Conservation (phyloP, 2,888 invertebrate genomes). For the Unio delphinus region DNA sequence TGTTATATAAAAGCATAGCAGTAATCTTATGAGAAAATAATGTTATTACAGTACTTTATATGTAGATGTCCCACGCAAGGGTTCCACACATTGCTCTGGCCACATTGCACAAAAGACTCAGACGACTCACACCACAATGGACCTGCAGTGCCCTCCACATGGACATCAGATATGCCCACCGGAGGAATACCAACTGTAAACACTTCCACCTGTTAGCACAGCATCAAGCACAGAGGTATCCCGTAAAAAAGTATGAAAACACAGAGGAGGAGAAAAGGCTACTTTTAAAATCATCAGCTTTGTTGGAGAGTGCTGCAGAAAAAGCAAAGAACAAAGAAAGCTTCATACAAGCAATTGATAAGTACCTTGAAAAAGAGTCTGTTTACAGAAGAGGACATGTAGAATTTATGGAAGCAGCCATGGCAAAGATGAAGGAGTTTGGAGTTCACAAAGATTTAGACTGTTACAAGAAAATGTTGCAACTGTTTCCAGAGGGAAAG, state of each 20-base stretch:
- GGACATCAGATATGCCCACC: too few species aligned
- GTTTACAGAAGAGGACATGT: slow-evolving; percentile 87
- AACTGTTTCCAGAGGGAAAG: slow-evolving; percentile 86
- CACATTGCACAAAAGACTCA: too few species aligned
- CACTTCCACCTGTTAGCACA: too few species aligned
- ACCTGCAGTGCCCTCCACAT: too few species aligned
- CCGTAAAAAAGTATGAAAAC: neutral
- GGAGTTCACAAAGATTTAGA: slow-evolving; percentile 84
- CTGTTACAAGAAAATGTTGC: slow-evolving; percentile 82
- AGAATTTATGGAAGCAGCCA: slow-evolving; percentile 92
- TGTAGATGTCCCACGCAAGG: too few species aligned
- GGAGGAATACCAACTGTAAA: too few species aligned
- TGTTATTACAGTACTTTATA: too few species aligned
- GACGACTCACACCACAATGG: too few species aligned
- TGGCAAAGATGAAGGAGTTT: slow-evolving; percentile 90
- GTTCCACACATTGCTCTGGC: too few species aligned
- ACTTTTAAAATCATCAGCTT: slow-evolving; percentile 12
- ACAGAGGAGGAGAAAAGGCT: slow-evolving; percentile 10
- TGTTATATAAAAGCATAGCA: too few species aligned
- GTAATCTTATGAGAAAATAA: too few species aligned
- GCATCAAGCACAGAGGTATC: too few species aligned
- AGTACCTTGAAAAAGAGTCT: slow-evolving; percentile 80
- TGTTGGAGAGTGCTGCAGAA: slow-evolving; percentile 26
- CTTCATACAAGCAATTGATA: slow-evolving; percentile 64
- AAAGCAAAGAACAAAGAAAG: slow-evolving; percentile 46